Conservation (phyloP, 2,113 vertebrate species). For the Vicugna pacos region DNA sequence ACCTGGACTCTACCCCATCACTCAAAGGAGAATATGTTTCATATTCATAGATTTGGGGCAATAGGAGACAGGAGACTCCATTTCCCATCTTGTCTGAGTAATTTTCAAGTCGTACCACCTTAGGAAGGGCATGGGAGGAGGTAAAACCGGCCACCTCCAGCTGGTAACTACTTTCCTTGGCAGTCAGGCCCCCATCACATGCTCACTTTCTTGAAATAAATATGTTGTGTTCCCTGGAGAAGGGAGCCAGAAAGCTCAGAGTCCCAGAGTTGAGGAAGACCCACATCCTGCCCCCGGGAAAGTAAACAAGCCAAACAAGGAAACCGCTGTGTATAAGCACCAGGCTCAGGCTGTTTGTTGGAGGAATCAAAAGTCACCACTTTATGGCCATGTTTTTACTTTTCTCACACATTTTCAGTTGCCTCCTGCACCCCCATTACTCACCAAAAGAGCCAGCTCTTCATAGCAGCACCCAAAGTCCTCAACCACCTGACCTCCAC, state of each 20-base stretch:
- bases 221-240: background rate
- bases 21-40: background rate
- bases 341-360: background rate
- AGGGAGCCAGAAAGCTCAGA: background rate
- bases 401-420: background rate
- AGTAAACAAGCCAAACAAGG: background rate
- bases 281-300: background rate
- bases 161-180: background rate
- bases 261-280: too few species aligned
- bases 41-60: background rate
- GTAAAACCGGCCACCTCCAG: background rate
- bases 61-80: background rate
- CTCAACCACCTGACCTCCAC: background rate
- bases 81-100: background rate
- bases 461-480: background rate
- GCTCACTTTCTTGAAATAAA: background rate
- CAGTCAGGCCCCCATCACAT: rapidly evolving
- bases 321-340: background rate
- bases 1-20: background rate
- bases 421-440: background rate
- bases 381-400: background rate
- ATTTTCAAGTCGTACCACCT: background rate
- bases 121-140: background rate
- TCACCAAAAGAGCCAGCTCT: background rate
- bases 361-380: background rate